A percentile compares a stretch with the other conserved stretches of the same genome.
phyloP scores from a whole-genome alignment of 2,888 invertebrate genomes.

The Nebria salina region DNA sequence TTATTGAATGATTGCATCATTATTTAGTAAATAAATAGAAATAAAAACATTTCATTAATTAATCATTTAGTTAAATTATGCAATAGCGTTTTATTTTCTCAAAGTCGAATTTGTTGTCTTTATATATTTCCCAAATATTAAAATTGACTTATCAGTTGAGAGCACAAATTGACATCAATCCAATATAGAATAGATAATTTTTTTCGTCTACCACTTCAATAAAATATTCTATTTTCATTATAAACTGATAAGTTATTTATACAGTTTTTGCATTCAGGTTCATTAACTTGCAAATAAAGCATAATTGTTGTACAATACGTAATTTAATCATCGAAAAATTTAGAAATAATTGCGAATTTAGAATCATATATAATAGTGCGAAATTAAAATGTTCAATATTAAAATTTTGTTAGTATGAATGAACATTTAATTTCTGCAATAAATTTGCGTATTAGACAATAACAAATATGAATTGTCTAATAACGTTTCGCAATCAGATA shows the following conservation, averaged over 20 bases:
- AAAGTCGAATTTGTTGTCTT: not conserved
- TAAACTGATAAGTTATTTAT: not conserved
- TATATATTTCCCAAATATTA: not conserved
- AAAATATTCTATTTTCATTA: not conserved
- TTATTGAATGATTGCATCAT: not conserved
- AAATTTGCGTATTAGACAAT: too few relatives aligned
- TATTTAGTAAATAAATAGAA: not conserved
- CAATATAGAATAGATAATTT: conserved; percentile 1
- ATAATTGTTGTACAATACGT: too few relatives aligned
- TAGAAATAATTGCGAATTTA: too few relatives aligned
- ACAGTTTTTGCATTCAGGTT: not conserved
- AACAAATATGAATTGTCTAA: not conserved
- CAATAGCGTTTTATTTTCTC: not conserved
- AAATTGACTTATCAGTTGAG: not conserved
- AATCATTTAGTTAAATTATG: not conserved
- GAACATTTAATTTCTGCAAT: too few relatives aligned
- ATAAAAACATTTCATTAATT: not conserved
- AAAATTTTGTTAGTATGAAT: too few relatives aligned
- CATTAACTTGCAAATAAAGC: not conserved
- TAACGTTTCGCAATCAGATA: not conserved
- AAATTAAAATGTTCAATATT: too few relatives aligned
- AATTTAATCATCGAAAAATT: too few relatives aligned
- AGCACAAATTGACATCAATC: not conserved
- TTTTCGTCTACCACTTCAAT: not conserved
- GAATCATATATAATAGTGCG: too few relatives aligned